Evolutionary conservation across 2,113 vertebrate genomes (phyloP).

Genomic region (Eublepharis macularius): DNA sequence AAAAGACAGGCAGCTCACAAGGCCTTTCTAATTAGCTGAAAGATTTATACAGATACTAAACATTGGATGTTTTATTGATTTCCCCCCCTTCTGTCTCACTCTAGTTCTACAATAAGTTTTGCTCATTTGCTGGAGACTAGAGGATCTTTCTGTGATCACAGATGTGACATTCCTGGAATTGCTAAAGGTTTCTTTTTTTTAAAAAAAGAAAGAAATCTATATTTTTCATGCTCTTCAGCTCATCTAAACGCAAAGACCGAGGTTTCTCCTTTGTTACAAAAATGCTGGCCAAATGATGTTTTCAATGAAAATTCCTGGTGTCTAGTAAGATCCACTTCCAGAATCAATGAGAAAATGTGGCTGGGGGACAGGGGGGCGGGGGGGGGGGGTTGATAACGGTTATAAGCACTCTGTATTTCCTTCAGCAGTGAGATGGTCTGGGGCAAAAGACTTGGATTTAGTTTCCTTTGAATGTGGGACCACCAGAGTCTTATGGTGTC

Average conservation of each 20-base stretch:
- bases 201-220: not conserved
- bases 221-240: not conserved
- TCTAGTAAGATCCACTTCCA: not conserved
- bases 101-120: not conserved
- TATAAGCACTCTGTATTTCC: too few relatives aligned
- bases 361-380: too few relatives aligned
- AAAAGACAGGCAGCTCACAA: not conserved
- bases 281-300: not conserved
- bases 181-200: fast-evolving
- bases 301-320: not conserved
- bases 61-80: constrained; percentile 43
- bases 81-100: constrained; percentile 6
- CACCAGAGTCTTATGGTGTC: too few relatives aligned
- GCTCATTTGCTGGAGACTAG: not conserved
- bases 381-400: too few relatives aligned
- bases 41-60: constrained; percentile 55
- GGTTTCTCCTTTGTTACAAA: not conserved
- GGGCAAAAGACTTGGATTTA: too few relatives aligned
- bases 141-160: not conserved
- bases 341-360: not conserved
- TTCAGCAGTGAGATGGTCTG: too few relatives aligned
- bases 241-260: not conserved
- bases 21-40: constrained; percentile 53
- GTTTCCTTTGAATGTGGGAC: too few relatives aligned
- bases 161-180: fast-evolving